These are phyloP conservation scores for Dicerorhinus sumatrensis DNA, from an alignment of 2,113 vertebrate species.

Conservation along the genomic window DNA sequence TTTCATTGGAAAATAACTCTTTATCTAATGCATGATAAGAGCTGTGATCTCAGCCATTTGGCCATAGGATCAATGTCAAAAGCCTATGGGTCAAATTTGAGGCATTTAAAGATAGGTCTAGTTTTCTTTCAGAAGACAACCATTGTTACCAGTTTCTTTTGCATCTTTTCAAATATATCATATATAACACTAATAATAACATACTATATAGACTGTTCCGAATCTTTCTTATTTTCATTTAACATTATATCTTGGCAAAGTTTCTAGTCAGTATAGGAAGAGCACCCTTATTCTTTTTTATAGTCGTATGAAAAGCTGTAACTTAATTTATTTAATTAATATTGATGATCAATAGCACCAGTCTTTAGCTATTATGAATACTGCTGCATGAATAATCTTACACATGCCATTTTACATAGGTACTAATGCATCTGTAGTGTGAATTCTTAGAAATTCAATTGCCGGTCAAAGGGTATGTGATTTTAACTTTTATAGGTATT, in stretches of 20 bases:
- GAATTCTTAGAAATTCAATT: background rate
- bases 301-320: background rate
- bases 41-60: background rate
- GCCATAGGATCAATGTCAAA: background rate
- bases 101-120: background rate
- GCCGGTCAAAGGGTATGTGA: background rate
- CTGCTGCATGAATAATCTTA: background rate
- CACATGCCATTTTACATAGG: background rate
- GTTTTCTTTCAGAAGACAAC: background rate
- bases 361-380: background rate
- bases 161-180: constrained; percentile 11
- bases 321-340: background rate
- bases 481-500: background rate
- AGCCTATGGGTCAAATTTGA: background rate
- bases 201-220: background rate
- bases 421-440: background rate
- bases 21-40: background rate
- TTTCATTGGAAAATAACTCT: constrained; percentile 18
- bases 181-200: background rate
- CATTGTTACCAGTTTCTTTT: background rate
- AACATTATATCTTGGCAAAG: background rate
- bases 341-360: background rate
- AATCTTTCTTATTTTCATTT: background rate
- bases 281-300: background rate
- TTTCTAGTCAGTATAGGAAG: background rate